Conservation (phyloP, 2,888 invertebrate genomes). For the Ametastegia equiseti region DNA sequence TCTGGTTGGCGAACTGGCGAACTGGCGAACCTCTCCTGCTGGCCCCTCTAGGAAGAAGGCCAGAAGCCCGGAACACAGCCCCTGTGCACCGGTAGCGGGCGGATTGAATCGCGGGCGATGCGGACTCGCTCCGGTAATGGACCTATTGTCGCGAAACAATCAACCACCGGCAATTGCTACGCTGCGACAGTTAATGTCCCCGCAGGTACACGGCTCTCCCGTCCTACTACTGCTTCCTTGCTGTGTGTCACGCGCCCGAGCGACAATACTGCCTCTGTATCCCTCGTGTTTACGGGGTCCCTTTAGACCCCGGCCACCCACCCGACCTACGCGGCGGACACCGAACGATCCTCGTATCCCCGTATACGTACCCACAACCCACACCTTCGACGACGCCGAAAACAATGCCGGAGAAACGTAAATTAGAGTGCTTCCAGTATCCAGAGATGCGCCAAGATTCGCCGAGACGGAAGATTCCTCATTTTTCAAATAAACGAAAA, state of each 20-base stretch:
- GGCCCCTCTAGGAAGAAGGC: background rate
- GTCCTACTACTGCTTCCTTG: background rate
- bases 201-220: background rate
- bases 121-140: conserved; percentile 43
- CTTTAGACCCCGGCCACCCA: no score
- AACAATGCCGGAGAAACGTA: conserved; percentile 2
- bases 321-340: background rate
- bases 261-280: conserved; percentile 22
- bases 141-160: conserved; percentile 46
- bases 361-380: background rate
- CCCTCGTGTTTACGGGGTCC: conserved; percentile 25
- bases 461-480: background rate
- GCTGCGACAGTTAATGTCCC: conserved; percentile 43
- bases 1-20: background rate
- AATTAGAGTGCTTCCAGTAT: conserved; percentile 7
- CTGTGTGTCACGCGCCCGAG: conserved; percentile 18
- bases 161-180: conserved; percentile 41
- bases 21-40: background rate
- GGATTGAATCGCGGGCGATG: conserved; percentile 39
- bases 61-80: background rate
- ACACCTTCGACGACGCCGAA: background rate
- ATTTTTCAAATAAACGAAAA: background rate
- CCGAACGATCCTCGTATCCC: background rate
- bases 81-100: background rate
- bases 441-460: background rate